Evolutionary conservation across 2,888 invertebrate species (phyloP), one percentile per base, ranked within the genome.

Genomic region (Nebria brevicollis): DNA sequence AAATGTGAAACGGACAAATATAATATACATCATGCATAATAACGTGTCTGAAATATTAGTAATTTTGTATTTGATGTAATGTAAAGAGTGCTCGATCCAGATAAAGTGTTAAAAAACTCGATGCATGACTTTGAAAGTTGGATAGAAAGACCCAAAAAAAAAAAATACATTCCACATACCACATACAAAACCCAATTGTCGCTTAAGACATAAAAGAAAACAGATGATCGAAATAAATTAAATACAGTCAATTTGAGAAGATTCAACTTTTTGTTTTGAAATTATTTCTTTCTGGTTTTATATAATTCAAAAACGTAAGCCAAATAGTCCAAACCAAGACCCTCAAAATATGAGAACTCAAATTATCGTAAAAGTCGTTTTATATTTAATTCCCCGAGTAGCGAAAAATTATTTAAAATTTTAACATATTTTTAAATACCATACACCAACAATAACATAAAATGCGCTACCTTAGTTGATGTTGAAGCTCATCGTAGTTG

Each of bases 401-500:
- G 8, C 4, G 8, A 54, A 5, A 54, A 54, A 54, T 54, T 54
- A 11, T 54, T 11, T 34, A 34, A 34, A 34, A 1, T 4, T 34
- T 34, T 2, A 34, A 34, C 34, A 34, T 34, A n/a, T 34, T 54
- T 54, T 11, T 11, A 54, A 54, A 54, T 11, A 54, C 54, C 54
- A 54, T 54, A 54, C 54, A 54, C 54, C 54, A 54, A 54, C 2
- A 54, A 54, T 54, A 54, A 54, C 8, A 54, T 54, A 54, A 54
- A 54, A 54, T 54, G 54, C 54, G 41, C 93, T 90, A 95, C 95
- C 95, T 95, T 85, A 95, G 90, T 88, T 95, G 95, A 86, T 94
- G 94, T 89, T 95, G 95, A 86, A 96, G 93, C 89, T 96, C 96
- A 87, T 95, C 95, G 86, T 95, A 95, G 89, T 96, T 96, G 84